phyloP scores from a whole-genome alignment of 2,888 invertebrate species.

The Epicampocera succincta region DNA sequence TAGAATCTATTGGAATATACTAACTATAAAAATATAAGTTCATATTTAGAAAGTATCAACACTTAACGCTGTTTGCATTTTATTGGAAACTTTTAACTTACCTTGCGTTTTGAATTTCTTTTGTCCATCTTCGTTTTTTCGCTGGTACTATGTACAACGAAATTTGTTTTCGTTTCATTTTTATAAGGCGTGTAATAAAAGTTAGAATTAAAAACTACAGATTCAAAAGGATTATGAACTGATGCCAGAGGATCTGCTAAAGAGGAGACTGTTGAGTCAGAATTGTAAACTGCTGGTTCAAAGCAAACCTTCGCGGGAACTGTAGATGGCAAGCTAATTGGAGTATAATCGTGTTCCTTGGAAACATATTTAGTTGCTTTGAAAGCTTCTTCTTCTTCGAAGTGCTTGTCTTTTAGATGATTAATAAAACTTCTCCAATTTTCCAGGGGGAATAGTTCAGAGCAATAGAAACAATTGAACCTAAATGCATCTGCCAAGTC shows the following conservation, averaged over 20 bases:
- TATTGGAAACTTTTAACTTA: background rate
- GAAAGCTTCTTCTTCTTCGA: slow-evolving; percentile 29
- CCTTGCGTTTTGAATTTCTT: background rate
- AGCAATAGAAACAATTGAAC: slow-evolving; percentile 47
- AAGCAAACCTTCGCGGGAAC: background rate
- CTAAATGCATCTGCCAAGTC: slow-evolving; percentile 35
- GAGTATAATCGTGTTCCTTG: slow-evolving; percentile 49
- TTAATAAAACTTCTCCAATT: slow-evolving; percentile 23
- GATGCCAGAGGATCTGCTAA: background rate
- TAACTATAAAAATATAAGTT: background rate
- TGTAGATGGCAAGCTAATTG: background rate
- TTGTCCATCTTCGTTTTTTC: background rate
- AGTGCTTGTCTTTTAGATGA: slow-evolving; percentile 36
- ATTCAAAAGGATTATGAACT: slow-evolving; percentile 3
- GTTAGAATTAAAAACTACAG: slow-evolving; percentile 10
- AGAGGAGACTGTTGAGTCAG: background rate
- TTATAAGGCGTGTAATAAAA: background rate
- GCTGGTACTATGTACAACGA: background rate
- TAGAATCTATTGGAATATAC: background rate
- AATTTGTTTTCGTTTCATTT: background rate
- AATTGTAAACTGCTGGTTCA: background rate
- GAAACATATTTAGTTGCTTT: slow-evolving; percentile 17
- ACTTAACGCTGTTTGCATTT: background rate
- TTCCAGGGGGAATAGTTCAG: slow-evolving; percentile 31
- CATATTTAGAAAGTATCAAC: background rate